A percentile compares a stretch with the other conserved stretches of the same genome.
Conservation (phyloP, 2,888 invertebrate genomes). For the Heliconius charithonia region DNA sequence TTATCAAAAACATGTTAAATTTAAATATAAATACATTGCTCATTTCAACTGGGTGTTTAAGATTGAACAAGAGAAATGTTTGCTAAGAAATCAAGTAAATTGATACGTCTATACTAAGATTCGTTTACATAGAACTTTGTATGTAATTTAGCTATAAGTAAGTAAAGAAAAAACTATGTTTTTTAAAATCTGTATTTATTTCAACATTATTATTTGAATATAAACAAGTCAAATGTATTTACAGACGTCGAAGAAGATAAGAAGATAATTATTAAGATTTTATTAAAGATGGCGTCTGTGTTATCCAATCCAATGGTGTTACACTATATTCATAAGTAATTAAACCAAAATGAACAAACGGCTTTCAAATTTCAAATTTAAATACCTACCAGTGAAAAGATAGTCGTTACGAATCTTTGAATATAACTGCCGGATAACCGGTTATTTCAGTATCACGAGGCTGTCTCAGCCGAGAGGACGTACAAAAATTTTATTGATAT, state of each 20-base stretch:
- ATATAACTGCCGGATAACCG: conserved; percentile 59
- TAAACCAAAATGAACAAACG: conserved; percentile 49
- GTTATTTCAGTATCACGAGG: conserved; percentile 74
- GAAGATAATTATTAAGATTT: conserved; percentile 31
- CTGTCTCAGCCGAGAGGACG: conserved; percentile 72
- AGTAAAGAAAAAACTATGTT: neutral
- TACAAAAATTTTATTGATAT: conserved; percentile 63
- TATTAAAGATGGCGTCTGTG: conserved; percentile 37
- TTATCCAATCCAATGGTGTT: conserved; percentile 41
- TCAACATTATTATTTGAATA: neutral
- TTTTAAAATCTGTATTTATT: neutral
- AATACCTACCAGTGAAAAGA: conserved; percentile 49
- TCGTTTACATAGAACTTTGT: neutral
- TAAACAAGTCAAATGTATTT: neutral
- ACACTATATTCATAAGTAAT: conserved; percentile 50
- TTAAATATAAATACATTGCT: conserved; percentile 8
- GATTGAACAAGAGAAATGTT: conserved; percentile 7
- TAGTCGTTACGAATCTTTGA: conserved; percentile 46
- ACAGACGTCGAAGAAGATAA: neutral
- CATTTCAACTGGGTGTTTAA: conserved; percentile 7
- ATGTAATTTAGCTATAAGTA: neutral
- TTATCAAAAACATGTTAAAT: neutral
- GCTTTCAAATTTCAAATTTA: conserved; percentile 52
- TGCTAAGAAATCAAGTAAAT: neutral
- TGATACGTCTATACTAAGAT: neutral